Evolutionary conservation across 2,888 invertebrate genomes (phyloP), one percentile per base, ranked within the genome.

Genomic region (Meghimatium bilineatum): DNA sequence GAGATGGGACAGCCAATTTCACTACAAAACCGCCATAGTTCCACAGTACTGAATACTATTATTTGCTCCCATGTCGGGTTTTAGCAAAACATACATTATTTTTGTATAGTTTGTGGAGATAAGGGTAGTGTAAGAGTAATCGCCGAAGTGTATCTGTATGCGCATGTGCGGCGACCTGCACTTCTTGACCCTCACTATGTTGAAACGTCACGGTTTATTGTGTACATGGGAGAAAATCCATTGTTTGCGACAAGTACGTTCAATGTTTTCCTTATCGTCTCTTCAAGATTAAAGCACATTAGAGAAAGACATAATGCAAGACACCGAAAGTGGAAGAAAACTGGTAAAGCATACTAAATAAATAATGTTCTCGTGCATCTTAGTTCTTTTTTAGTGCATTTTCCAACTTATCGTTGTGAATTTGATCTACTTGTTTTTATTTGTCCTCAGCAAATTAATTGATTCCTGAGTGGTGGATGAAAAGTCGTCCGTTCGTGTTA

Each of bases 251-350:
- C 38, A 44, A 72, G 72, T 38, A 26, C 20, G 23, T 26, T 38
- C 44, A n/a, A 38, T 36, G n/a, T 29, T 76, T 56, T 29, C n/a
- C 1, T 32, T 76, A 12, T 34, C 5, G 36, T 6, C 26, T n/a
- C 49, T 12, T 32, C 23, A n/a, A n/a, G 60, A 8, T 12, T 5
- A n/a, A n/a, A 8, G 29, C 17, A 32, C 63, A 44, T 38, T 56
- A 5, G 5, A 20, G 29, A 67, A 38, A 67, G 88, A 74, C 79
- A 89, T 90, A 89, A 87, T 87, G 74, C 89, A 90, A 71, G 85
- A 88, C 63, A 79, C 86, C 56, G 90, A 90, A 66, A 85, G 86
- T 52, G 89, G 90, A 84, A 88, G 90, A 69, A 89, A 87, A 88
- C 84, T 92, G 92, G 92, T 90, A 91, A 76, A 56, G 32, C 36